Evolutionary conservation across 2,888 invertebrate species (phyloP), one percentile per base, ranked within the genome.

Genomic region (Ophion ventricosus): DNA sequence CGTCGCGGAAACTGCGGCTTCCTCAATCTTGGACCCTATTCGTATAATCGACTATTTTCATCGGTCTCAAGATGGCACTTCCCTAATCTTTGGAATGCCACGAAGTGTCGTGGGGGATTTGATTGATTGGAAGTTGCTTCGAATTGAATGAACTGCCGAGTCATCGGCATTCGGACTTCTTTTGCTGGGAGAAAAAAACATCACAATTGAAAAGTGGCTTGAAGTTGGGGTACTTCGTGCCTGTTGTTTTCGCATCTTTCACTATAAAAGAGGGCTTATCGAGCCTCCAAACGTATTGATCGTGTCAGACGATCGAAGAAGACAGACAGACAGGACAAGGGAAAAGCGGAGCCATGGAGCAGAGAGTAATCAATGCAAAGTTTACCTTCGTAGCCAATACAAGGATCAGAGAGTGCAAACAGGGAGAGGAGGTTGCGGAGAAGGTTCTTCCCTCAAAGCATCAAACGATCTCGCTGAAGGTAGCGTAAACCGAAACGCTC

Each of bases 401-500:
- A 75, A 40, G 78, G 72, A 70, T 66, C 35, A 40, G n/a, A 54
- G 73, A 54, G 14, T 72, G 59, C 67, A 63, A 64, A 76, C 29
- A 72, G 63, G n/a, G 56, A 54, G n/a, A 78, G 63, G 66, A 66
- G 54, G 8, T 20, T 26, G 43, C 35, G 57, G n/a, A 76, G 17
- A 67, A 61, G 61, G 69, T 76, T 76, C 82, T 77, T 84, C 80
- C 78, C 85, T 88, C 88, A 87, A 88, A 89, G 88, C 88, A 82
- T 87, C 85, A 82, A 85, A 86, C 82, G 84, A 86, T 86, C 83
- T 84, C 83, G 25, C 25, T 84, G 86, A 66, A 63, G 85, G 76
- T 85, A 90, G 88, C 85, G 88, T 89, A 90, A 91, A 90, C 90
- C 85, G 88, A 88, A 88, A 87, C 83, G 80, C 23, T 75, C 86